Percentiles rank a stretch among this genome's conserved stretches.
These are phyloP conservation scores for Bombylius major DNA, from an alignment of 2,888 invertebrate species.

Conservation along the genomic window DNA sequence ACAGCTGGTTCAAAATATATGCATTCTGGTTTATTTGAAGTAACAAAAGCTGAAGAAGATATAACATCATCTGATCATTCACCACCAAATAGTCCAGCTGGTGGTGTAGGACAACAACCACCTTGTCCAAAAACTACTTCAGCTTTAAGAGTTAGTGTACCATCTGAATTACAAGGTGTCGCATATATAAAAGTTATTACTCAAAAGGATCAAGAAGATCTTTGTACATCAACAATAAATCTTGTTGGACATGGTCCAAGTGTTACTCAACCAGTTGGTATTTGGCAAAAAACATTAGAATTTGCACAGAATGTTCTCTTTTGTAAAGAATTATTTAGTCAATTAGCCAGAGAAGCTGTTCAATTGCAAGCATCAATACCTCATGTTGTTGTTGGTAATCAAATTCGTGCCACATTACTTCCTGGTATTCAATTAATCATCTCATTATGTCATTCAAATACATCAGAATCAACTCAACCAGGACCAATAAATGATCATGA, in stretches of 20 bases:
- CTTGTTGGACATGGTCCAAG: constrained; percentile 63
- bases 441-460: constrained; percentile 76
- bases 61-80: constrained; percentile 36
- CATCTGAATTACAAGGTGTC: constrained; percentile 87
- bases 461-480: constrained; percentile 39
- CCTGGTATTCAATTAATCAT: constrained; percentile 90
- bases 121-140: constrained; percentile 52
- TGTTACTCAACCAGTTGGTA: constrained; percentile 48
- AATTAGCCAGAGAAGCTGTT: constrained; percentile 88
- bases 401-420: constrained; percentile 88
- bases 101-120: constrained; percentile 28
- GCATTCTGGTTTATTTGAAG: constrained; percentile 91
- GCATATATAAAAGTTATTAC: constrained; percentile 93
- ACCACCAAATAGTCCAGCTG: constrained; percentile 32
- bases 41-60: constrained; percentile 70
- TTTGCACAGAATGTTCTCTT: constrained; percentile 94
- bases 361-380: constrained; percentile 87
- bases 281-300: constrained; percentile 95
- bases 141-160: constrained; percentile 80
- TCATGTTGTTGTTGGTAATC: constrained; percentile 93
- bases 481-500: constrained; percentile 63
- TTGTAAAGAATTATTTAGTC: constrained; percentile 91
- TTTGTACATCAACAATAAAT: constrained; percentile 72
- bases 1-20: constrained; percentile 91
- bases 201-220: constrained; percentile 87